Evolutionary conservation across 2,797 vertebrate genomes (phyloP).

Genomic region (Tachyglossus aculeatus): DNA sequence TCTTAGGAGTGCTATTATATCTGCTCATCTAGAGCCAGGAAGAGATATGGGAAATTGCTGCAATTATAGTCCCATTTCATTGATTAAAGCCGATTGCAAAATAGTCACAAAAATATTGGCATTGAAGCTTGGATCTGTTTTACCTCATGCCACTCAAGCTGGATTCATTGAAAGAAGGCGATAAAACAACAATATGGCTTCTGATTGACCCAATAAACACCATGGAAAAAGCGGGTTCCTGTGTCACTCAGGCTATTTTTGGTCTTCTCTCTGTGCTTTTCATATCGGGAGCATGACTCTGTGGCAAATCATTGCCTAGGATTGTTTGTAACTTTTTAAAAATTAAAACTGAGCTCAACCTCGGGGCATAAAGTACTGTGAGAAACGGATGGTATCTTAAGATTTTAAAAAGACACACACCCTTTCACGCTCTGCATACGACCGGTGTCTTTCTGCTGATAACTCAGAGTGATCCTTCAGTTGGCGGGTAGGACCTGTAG

Average conservation of each 20-base stretch:
- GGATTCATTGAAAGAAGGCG: conserved; percentile 14
- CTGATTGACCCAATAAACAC: neutral
- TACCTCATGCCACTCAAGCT: conserved; percentile 39
- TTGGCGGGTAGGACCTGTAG: no score
- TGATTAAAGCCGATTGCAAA: conserved; percentile 40
- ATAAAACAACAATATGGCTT: neutral
- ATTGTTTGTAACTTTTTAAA: no score
- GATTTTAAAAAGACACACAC: no score
- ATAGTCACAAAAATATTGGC: conserved; percentile 45
- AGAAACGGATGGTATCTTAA: no score
- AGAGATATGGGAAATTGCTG: conserved; percentile 25
- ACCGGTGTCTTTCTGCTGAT: no score
- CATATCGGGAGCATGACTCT: no score
- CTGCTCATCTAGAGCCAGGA: conserved; percentile 34
- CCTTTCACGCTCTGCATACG: no score
- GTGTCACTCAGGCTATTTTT: neutral
- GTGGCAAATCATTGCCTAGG: no score
- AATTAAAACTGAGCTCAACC: no score
- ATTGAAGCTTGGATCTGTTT: conserved; percentile 42
- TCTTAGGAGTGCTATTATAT: conserved; percentile 22
- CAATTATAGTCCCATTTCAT: conserved; percentile 50
- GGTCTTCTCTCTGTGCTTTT: neutral
- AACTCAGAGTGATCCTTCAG: no score
- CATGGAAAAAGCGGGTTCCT: neutral
- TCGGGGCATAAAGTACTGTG: no score